These are phyloP conservation scores for Mystacides longicornis DNA, from an alignment of 2,888 invertebrate species.

Conservation along the genomic window DNA sequence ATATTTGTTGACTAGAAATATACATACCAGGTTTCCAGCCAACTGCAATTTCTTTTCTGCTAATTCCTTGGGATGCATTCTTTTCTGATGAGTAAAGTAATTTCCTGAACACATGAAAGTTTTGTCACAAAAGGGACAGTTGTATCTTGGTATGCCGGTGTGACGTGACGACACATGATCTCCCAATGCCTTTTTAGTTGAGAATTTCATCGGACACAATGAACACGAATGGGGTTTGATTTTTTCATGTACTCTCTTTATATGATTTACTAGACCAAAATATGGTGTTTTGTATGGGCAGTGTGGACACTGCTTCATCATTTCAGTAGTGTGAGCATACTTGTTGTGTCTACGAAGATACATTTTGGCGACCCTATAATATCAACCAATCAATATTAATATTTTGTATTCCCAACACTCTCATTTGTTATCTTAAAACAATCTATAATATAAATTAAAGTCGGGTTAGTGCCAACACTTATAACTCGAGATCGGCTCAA, in stretches of 20 bases:
- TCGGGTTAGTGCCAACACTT: too few relatives aligned
- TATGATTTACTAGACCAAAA: background rate
- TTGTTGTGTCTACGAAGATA: too few relatives aligned
- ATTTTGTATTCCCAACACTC: too few relatives aligned
- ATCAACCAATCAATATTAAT: too few relatives aligned
- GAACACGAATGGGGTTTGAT: background rate
- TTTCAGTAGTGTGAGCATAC: too few relatives aligned
- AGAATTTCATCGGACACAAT: background rate
- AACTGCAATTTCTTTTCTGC: background rate
- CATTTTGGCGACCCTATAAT: too few relatives aligned
- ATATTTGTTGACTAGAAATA: too few relatives aligned
- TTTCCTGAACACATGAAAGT: background rate
- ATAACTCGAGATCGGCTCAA: too few relatives aligned
- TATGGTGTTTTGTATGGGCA: background rate
- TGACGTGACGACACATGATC: background rate
- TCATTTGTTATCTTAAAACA: too few relatives aligned
- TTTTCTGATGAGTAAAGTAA: background rate
- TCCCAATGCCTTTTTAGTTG: background rate
- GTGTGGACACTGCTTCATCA: too few relatives aligned
- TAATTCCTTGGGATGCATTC: background rate
- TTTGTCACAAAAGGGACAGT: background rate
- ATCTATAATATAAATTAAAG: too few relatives aligned
- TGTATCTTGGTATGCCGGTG: background rate
- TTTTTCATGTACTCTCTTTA: background rate
- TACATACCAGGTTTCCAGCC: too few relatives aligned